Conservation (phyloP, 64 coral and sea anemone genomes). For the Acropora tenuis region DNA sequence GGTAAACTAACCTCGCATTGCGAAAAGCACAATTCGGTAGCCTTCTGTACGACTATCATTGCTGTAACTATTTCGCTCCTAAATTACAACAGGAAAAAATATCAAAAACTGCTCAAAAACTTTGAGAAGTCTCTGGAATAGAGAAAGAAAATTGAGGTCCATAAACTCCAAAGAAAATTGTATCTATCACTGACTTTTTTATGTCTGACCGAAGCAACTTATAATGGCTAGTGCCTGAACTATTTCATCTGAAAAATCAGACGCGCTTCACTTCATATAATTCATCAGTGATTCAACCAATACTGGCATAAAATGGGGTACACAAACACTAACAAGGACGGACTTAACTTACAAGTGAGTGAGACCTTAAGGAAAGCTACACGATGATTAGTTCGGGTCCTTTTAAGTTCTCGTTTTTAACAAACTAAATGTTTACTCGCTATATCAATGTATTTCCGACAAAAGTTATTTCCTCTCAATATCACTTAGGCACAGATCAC, state of each 20-base stretch:
- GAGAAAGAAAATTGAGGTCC: neutral
- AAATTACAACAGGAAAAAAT: conserved; percentile 13
- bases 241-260: neutral
- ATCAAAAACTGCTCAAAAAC: neutral
- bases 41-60: neutral
- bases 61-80: neutral
- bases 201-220: neutral
- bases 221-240: neutral
- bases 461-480: neutral
- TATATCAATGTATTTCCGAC: neutral
- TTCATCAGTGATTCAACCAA: neutral
- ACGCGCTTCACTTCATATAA: neutral
- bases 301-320: neutral
- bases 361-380: neutral
- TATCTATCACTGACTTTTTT: conserved; percentile 5
- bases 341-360: neutral
- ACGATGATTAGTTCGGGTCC: neutral
- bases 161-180: neutral
- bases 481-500: neutral
- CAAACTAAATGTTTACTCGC: neutral
- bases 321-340: neutral
- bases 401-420: neutral
- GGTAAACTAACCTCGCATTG: neutral
- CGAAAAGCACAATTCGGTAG: neutral
- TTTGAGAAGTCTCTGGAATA: neutral